Evolutionary conservation across 2,113 vertebrate genomes (phyloP), one percentile per base, ranked within the genome.

Genomic region (Tachycineta bicolor): DNA sequence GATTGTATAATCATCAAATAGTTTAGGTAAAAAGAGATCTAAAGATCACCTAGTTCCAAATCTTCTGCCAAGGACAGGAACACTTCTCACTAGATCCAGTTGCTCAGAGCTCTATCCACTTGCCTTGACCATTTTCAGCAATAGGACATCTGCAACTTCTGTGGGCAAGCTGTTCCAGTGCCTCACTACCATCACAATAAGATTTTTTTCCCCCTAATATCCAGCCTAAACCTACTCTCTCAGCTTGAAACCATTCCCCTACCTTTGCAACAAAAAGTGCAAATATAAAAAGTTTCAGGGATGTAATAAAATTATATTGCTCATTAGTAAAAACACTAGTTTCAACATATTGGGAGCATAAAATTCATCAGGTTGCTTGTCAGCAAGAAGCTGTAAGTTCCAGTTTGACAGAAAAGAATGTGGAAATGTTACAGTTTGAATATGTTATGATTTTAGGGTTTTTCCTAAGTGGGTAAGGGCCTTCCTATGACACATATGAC

Each of bases 401-500:
- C 12, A 37, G 4, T 53, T 79, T 41, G 21, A 43, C 11, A 75
- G 39, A 55, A 78, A 41, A 11, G 43, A 41, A 31, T 14, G 25
- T 63, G 10, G 13, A 52, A 79, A 50, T 53, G 6, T 17, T 85
- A 12, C 11, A 16, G 16, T 63, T 58, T 59, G 55, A 28, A 39
- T 67, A 25, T 44, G 1, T 26, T 75, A 28, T 68, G 34, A 31
- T 49, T 7, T 26, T 44, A 43, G 20, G 1, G 2, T 49, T 24
- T 70, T 4, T n/a, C 24, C 10, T 46, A n/a, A 37, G 15, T 8
- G 39, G 10, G 2, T 53, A 39, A 70, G 41, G 18, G 44, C 9
- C 20, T 44, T 8, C 4, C 0, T 2, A 4, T 37, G 15, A 60
- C 23, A 14, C 2, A 0, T 2, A 4, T 37, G 15, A 60, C 23